A percentile compares a stretch with the other conserved stretches of the same genome.
Conservation (phyloP, 2,888 invertebrate species). For the Ophraella communa region DNA sequence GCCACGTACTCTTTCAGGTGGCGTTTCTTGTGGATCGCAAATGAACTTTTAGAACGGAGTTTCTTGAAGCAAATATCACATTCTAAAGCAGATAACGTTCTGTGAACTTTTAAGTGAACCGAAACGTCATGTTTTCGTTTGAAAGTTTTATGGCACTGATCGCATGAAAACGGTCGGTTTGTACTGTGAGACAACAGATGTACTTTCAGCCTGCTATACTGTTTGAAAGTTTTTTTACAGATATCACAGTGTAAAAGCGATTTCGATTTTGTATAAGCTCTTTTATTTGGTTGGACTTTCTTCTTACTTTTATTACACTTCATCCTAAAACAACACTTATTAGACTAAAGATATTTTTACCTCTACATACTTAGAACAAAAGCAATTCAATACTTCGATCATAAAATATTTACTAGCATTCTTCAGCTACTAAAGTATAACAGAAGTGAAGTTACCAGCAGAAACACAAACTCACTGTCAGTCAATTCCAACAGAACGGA, state of each 20-base stretch:
- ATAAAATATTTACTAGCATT: no score
- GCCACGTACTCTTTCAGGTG: slow-evolving; percentile 64
- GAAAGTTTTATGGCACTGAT: slow-evolving; percentile 41
- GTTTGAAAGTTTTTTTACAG: slow-evolving; percentile 57
- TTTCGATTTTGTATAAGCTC: neutral
- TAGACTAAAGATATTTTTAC: neutral
- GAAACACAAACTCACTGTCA: no score
- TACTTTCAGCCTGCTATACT: slow-evolving; percentile 58
- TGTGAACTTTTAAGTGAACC: slow-evolving; percentile 39
- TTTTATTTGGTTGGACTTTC: neutral
- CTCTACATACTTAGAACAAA: no score
- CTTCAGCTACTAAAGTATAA: no score
- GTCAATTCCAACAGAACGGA: no score
- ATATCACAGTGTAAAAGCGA: slow-evolving; percentile 27
- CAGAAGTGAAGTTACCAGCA: no score
- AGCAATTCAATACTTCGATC: no score
- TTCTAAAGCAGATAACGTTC: slow-evolving; percentile 33
- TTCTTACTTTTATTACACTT: neutral
- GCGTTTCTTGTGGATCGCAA: slow-evolving; percentile 62
- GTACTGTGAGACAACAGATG: slow-evolving; percentile 65
- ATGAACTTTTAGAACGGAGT: slow-evolving; percentile 53
- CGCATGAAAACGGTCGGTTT: slow-evolving; percentile 56
- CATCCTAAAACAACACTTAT: neutral
- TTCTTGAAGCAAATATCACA: slow-evolving; percentile 67
- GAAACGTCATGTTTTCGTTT: slow-evolving; percentile 39